Evolutionary conservation across 2,797 vertebrate species (phyloP).

Genomic region (Petrocephalus sullivani): DNA sequence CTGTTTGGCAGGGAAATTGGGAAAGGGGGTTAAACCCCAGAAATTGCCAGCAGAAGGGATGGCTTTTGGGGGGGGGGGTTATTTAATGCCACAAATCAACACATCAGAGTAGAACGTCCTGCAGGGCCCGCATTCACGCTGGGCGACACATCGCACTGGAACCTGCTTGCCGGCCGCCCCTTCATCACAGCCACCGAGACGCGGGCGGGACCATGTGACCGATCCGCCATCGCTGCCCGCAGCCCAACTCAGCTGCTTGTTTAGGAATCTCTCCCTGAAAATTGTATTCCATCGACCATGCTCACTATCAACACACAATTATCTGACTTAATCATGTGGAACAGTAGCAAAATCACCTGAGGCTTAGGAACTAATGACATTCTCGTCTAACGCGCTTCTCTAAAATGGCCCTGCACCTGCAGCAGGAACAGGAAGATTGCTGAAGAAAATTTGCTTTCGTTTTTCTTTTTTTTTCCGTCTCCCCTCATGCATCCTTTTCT

Average conservation of each 20-base stretch:
- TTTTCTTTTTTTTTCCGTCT: constrained; percentile 64
- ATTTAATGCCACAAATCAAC: constrained; percentile 10
- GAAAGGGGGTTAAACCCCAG: not conserved
- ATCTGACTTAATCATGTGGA: constrained; percentile 99
- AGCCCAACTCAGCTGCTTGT: constrained; percentile 97
- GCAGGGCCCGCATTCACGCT: not conserved
- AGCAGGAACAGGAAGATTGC: constrained; percentile 99
- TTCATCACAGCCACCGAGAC: constrained; percentile 47
- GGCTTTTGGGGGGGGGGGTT: not conserved
- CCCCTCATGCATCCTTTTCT: constrained; percentile 53
- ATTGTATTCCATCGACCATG: constrained; percentile 99
- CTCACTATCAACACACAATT: constrained; percentile 99
- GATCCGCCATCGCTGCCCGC: constrained; percentile 71
- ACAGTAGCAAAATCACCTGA: constrained; percentile 99
- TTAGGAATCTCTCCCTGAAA: constrained; percentile 97
- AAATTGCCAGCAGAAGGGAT: not conserved
- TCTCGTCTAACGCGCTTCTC: constrained; percentile 98
- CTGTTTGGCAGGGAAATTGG: not conserved
- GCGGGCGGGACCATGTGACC: constrained; percentile 46
- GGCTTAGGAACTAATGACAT: constrained; percentile 99
- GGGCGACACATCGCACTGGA: not conserved
- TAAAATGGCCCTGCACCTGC: constrained; percentile 99
- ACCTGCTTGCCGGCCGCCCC: not conserved
- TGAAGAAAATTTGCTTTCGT: constrained; percentile 98
- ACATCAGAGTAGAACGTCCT: not conserved